These are phyloP conservation scores for Fringilla coelebs DNA, from an alignment of 2,797 vertebrate species.

Conservation along the genomic window DNA sequence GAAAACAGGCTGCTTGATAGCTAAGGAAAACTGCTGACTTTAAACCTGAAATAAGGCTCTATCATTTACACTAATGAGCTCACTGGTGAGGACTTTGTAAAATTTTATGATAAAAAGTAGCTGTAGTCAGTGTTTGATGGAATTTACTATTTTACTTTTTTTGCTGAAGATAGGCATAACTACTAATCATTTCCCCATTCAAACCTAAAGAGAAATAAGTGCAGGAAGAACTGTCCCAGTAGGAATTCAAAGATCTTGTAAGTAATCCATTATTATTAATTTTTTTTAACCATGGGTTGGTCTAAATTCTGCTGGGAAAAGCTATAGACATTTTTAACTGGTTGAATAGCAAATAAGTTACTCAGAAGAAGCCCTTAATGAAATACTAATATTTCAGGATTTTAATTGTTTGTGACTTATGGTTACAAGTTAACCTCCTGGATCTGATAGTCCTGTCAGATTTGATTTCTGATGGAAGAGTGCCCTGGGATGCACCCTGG, in stretches of 20 bases:
- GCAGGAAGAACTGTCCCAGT: not conserved
- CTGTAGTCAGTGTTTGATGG: constrained; percentile 26
- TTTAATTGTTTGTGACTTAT: not conserved
- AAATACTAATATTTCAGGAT: not conserved
- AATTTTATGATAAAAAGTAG: constrained; percentile 40
- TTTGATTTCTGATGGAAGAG: not conserved
- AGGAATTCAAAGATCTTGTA: not conserved
- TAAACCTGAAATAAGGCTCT: constrained; percentile 41
- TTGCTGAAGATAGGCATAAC: constrained; percentile 27
- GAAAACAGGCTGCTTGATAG: constrained; percentile 29
- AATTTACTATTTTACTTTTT: not conserved
- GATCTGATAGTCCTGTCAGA: not conserved
- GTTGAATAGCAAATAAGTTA: not conserved
- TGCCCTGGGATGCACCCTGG: not conserved
- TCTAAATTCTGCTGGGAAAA: not conserved
- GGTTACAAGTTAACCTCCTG: not conserved
- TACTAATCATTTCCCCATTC: not conserved
- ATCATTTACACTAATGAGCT: constrained; percentile 70
- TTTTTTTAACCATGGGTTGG: not conserved
- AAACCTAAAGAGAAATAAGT: constrained; percentile 1
- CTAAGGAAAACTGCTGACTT: constrained; percentile 61
- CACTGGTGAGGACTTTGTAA: constrained; percentile 57
- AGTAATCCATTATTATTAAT: not conserved
- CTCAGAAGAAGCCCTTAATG: not conserved
- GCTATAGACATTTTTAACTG: not conserved